Conservation (phyloP, 2,797 vertebrate genomes). For the Melanotaenia maccullochi region DNA sequence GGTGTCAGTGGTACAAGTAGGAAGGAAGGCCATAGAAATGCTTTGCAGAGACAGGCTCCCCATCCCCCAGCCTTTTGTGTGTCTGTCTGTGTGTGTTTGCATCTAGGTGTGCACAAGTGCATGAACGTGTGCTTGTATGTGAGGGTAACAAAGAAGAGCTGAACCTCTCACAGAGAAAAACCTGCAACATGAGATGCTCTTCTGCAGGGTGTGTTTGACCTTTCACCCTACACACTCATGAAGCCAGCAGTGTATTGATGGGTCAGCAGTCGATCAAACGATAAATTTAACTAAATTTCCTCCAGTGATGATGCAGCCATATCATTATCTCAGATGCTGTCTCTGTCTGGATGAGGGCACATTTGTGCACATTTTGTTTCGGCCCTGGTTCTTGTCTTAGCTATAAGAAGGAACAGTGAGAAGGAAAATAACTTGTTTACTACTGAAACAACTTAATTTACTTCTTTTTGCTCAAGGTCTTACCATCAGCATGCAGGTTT, state of each 20-base stretch:
- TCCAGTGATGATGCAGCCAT: neutral
- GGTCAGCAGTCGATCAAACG: conserved; percentile 40
- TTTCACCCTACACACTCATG: conserved; percentile 54
- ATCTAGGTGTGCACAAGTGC: conserved; percentile 59
- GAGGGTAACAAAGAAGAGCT: conserved; percentile 59
- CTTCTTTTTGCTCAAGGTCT: conserved; percentile 47
- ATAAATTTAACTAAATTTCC: conserved; percentile 4
- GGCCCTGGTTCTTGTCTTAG: conserved; percentile 9
- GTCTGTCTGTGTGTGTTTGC: conserved; percentile 41
- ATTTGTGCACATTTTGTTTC: neutral
- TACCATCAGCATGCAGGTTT: conserved; percentile 25
- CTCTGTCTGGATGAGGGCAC: neutral
- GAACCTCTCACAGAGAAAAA: conserved; percentile 41
- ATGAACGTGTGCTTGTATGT: conserved; percentile 43
- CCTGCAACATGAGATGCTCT: conserved; percentile 42
- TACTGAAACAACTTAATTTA: conserved; percentile 49
- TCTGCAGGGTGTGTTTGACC: conserved; percentile 56
- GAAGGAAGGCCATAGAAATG: conserved; percentile 42
- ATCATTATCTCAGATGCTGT: neutral
- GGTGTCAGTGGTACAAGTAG: conserved; percentile 27
- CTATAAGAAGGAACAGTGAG: conserved; percentile 18
- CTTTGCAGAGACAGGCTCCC: conserved; percentile 8
- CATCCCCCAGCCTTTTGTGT: conserved; percentile 51
- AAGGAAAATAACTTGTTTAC: conserved; percentile 40
- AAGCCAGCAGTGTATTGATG: conserved; percentile 39